Evolutionary conservation across 2,888 invertebrate genomes (phyloP).

Genomic region (Standfussiana lucernea): DNA sequence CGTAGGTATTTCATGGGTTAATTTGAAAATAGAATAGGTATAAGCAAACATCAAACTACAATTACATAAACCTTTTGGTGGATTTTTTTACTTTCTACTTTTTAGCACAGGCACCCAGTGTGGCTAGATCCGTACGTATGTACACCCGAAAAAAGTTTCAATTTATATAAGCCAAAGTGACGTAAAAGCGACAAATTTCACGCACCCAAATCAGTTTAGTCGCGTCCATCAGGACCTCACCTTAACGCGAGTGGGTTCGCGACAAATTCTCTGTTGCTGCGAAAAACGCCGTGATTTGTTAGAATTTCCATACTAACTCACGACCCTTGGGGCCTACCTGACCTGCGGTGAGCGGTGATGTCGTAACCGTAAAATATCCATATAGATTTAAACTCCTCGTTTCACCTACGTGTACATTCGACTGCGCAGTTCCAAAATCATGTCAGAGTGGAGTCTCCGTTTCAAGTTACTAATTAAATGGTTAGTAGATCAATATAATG

Average conservation of each 20-base stretch:
- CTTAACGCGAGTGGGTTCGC: slow-evolving; percentile 50
- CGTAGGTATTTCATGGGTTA: background rate
- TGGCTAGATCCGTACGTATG: background rate
- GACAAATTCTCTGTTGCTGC: slow-evolving; percentile 64
- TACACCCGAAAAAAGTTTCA: slow-evolving; percentile 16
- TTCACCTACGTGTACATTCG: slow-evolving; percentile 46
- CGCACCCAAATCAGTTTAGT: slow-evolving; percentile 39
- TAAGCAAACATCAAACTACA: background rate
- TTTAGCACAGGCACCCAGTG: background rate
- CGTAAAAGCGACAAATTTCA: slow-evolving; percentile 45
- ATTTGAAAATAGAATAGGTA: background rate
- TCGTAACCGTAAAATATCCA: slow-evolving; percentile 60
- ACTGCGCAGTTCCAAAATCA: slow-evolving; percentile 48
- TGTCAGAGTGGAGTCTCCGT: slow-evolving; percentile 17
- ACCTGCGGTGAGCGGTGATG: slow-evolving; percentile 55
- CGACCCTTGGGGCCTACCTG: slow-evolving; percentile 56
- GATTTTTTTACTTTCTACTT: background rate
- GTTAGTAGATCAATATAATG: slow-evolving; percentile 30
- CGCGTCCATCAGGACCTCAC: slow-evolving; percentile 55
- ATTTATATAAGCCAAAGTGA: slow-evolving; percentile 35
- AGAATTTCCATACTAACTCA: slow-evolving; percentile 66
- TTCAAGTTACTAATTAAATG: slow-evolving; percentile 43
- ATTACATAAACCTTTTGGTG: background rate
- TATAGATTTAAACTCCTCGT: slow-evolving; percentile 56
- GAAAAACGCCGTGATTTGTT: slow-evolving; percentile 69